Evolutionary conservation across 2,888 invertebrate species (phyloP).

Genomic region (Caenorhabditis wallacei): DNA sequence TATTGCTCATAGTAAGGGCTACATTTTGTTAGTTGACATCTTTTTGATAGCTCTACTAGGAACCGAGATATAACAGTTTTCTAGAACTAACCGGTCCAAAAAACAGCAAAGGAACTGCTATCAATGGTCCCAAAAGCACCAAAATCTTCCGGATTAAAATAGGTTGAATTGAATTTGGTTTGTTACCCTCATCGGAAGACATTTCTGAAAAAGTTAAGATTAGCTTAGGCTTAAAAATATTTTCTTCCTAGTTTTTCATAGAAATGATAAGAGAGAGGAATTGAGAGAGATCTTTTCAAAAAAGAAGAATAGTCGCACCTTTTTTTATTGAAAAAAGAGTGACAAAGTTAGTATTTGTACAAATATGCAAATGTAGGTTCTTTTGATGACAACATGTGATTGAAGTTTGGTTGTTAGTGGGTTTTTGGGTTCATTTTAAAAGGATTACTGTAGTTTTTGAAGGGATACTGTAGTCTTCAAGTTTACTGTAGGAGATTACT

Average conservation of each 20-base stretch:
- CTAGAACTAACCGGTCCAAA: slow-evolving; percentile 55
- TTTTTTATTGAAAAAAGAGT: slow-evolving; percentile 17
- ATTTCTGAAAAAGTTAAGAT: slow-evolving; percentile 8
- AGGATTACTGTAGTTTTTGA: slow-evolving; percentile 3
- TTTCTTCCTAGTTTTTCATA: too few relatives aligned
- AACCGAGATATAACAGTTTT: not conserved
- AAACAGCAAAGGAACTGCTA: slow-evolving; percentile 56
- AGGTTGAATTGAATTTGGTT: slow-evolving; percentile 35
- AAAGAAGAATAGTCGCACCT: slow-evolving; percentile 1
- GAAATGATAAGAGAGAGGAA: slow-evolving; percentile 15
- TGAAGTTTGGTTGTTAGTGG: not conserved
- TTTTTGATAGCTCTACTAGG: not conserved
- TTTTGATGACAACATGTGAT: slow-evolving; percentile 6
- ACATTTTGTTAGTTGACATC: not conserved
- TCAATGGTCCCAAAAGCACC: slow-evolving; percentile 42
- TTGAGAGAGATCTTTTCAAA: too few relatives aligned
- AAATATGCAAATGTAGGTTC: not conserved
- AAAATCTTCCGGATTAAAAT: slow-evolving; percentile 44
- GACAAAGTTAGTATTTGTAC: slow-evolving; percentile 31
- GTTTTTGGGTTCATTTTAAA: not conserved
- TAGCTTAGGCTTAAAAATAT: not conserved
- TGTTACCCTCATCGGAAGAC: slow-evolving; percentile 21
- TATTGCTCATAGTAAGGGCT: too few relatives aligned
- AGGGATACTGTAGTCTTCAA: too few relatives aligned
- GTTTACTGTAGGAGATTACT: too few relatives aligned